Base-by-base conservation (phyloP, 2,113 vertebrate genomes). In the Pica pica region DNA sequence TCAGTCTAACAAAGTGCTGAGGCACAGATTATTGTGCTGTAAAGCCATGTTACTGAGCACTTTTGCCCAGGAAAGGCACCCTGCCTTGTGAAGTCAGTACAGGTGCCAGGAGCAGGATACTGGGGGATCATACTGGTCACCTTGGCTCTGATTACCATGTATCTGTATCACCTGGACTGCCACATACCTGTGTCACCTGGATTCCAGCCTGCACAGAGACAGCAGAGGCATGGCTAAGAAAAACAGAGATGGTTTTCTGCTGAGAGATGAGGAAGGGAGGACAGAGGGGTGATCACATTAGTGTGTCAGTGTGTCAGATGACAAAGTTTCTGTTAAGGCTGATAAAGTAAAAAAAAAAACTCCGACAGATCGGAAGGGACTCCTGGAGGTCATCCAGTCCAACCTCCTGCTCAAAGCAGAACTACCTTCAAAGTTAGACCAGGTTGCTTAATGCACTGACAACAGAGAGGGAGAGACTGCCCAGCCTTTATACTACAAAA, bases 381-480 rank as follows among this genome's bases (percentile, higher is more conserved):
- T 81, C 65, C 55, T 68, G n/a, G 60, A 84, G 69, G 69, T 94
- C 91, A 90, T 8, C 15, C 44, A 59, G 46, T 83, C 52, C 73
- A 87, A 53, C 77, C 52, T 89, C 35, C 44, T 84, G 33, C 69
- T 94, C 77, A 95, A 70, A 94, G 73, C 30, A 68, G 44, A 87
- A 10, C 41, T 56, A 39, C 22, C 26, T 94, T 91, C 77, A 89
- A 84, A 95, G 89, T n/a, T 50, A 79, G 37, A 49, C 55, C 57
- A 79, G 8, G 21, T 47, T 70, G 52, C 35, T 83, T 47, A 76
- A 85, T 35, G 67, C 47, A 63, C 22, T 89, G n/a, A 52, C 42
- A 70, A 67, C 47, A 93, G 55, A 90, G 33, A 89, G 4, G 3
- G 49, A 84, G 27, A 89, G 23, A 70, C 59, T 80, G 42, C 12